Evolutionary conservation across 64 coral and sea anemone species (phyloP).

Genomic region (Platygyra sinensis): DNA sequence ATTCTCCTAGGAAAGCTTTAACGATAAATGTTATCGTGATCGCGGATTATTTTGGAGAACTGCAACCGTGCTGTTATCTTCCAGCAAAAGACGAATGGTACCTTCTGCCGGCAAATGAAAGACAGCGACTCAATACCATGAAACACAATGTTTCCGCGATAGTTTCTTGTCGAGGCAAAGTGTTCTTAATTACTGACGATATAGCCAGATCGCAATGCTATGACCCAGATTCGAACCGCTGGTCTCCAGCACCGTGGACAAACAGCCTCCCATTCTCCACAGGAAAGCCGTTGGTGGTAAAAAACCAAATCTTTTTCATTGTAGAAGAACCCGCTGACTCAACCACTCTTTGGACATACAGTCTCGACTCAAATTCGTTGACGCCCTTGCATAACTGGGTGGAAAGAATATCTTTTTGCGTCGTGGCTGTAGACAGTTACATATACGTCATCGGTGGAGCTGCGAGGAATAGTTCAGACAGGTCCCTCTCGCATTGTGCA

Average conservation of each 20-base stretch:
- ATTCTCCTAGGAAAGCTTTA: background rate
- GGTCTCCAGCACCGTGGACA: background rate
- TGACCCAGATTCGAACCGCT: background rate
- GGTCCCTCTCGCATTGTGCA: background rate
- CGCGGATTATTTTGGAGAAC: background rate
- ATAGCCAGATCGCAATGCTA: background rate
- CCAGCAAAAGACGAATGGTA: background rate
- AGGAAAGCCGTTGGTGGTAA: background rate
- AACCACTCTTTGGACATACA: background rate
- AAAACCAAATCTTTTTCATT: conserved; percentile 14
- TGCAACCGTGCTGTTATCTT: background rate
- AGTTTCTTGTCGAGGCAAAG: background rate
- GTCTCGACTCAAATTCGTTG: background rate
- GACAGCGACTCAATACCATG: too few relatives aligned
- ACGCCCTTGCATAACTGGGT: background rate
- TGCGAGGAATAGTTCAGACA: background rate
- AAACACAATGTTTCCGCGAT: too few relatives aligned
- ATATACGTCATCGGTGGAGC: background rate
- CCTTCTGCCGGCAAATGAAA: background rate
- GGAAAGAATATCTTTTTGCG: background rate
- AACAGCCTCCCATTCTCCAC: too few relatives aligned
- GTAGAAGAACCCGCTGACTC: background rate
- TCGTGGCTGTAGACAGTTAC: background rate
- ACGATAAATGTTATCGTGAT: background rate
- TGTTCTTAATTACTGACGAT: background rate